Conservation (phyloP, 1,140 invertebrate genomes). For the Notospermus geniculatus region DNA sequence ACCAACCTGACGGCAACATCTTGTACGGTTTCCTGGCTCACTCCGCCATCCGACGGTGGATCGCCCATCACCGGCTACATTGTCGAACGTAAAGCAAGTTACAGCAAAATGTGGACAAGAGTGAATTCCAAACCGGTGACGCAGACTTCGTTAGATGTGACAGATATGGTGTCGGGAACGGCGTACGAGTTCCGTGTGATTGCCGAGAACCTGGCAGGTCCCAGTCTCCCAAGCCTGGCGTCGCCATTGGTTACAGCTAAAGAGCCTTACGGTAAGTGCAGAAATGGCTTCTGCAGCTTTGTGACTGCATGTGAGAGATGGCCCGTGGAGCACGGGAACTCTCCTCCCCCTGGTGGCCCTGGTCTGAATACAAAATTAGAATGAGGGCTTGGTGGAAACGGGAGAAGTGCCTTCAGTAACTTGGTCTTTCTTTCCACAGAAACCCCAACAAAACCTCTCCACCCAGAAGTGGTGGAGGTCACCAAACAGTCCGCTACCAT, state of each 20-base stretch:
- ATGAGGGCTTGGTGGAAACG: too few species aligned
- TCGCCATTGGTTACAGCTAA: constrained; percentile 34
- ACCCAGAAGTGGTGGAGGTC: constrained; percentile 83
- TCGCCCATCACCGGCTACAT: constrained; percentile 41
- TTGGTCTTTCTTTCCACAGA: constrained; percentile 58
- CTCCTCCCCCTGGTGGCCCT: too few species aligned
- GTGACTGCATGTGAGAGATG: too few species aligned
- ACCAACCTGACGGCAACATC: constrained; percentile 91
- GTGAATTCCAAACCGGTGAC: constrained; percentile 37
- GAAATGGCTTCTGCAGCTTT: too few species aligned
- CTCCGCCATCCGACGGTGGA: constrained; percentile 70
- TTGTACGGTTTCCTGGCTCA: constrained; percentile 90
- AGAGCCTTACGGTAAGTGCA: constrained; percentile 79
- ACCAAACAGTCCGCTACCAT: constrained; percentile 91
- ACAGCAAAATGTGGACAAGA: constrained; percentile 81
- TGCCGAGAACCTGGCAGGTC: constrained; percentile 95
- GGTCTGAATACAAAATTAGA: too few species aligned
- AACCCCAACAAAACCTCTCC: constrained; percentile 83
- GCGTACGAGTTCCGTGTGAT: constrained; percentile 70
- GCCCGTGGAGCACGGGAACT: too few species aligned
- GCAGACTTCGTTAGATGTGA: constrained; percentile 30
- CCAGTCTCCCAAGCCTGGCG: constrained; percentile 76
- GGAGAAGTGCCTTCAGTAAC: too few species aligned
- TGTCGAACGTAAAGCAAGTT: constrained; percentile 76
- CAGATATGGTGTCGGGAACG: constrained; percentile 28